Evolutionary conservation across 2,888 invertebrate genomes (phyloP), one percentile per base, ranked within the genome.

Genomic region (Amphiduros pacificus): DNA sequence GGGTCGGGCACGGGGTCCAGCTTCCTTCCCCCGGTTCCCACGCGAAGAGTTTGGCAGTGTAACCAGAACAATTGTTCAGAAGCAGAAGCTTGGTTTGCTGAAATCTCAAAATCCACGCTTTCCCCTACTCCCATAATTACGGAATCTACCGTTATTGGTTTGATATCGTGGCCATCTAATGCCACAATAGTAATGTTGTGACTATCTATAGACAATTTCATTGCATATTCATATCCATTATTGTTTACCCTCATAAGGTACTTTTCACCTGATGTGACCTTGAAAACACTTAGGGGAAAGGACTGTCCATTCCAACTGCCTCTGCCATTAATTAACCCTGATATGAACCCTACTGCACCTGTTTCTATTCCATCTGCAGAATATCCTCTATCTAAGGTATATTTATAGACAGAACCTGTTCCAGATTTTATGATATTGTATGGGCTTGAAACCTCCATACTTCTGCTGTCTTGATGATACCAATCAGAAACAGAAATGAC

Each of bases 401-500:
- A n/a, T n/a, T n/a, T n/a, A n/a, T n/a, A n/a, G n/a, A n/a, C n/a
- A n/a, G n/a, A n/a, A n/a, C n/a, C n/a, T n/a, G n/a, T n/a, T n/a
- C n/a, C n/a, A n/a, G n/a, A n/a, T n/a, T n/a, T n/a, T n/a, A n/a
- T n/a, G n/a, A n/a, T n/a, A n/a, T n/a, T n/a, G n/a, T n/a, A n/a
- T n/a, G n/a, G n/a, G n/a, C n/a, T n/a, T n/a, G n/a, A n/a, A n/a
- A n/a, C n/a, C n/a, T n/a, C n/a, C n/a, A n/a, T n/a, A n/a, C n/a
- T n/a, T n/a, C n/a, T n/a, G n/a, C n/a, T n/a, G n/a, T n/a, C n/a
- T n/a, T n/a, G 20, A 17, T 44, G 44, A 22, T 9, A 44, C 70
- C 72, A 74, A 36, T 74, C 75, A 22, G 62, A 62, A n/a, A 75
- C 61, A 20, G 69, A 63, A 64, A 73, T 61, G 14, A 73, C 62